phyloP scores from a whole-genome alignment of 2,113 vertebrate species.

The Sturnira hondurensis region DNA sequence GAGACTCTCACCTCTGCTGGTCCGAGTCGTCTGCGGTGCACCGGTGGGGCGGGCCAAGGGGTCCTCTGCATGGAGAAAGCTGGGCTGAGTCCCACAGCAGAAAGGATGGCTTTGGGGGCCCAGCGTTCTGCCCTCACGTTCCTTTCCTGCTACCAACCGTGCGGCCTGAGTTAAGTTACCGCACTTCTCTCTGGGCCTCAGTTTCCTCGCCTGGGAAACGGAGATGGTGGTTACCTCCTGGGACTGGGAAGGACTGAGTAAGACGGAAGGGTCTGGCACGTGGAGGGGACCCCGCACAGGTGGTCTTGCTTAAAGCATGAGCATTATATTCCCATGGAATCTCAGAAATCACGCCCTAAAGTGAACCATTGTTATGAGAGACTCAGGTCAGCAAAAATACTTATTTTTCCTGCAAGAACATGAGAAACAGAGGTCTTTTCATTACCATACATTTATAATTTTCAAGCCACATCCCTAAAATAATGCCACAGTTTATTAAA shows the following conservation, averaged over 20 bases:
- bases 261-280: rapidly evolving
- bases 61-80: neutral
- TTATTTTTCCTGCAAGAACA: neutral
- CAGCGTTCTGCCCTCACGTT: neutral
- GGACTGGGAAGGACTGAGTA: neutral
- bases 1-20: neutral
- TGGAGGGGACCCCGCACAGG: rapidly evolving
- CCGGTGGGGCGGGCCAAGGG: neutral
- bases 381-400: neutral
- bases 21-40: neutral
- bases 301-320: too few species aligned
- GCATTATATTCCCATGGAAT: neutral
- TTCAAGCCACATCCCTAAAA: neutral
- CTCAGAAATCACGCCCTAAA: neutral
- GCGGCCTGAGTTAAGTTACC: neutral
- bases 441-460: neutral
- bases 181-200: neutral
- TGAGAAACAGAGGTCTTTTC: neutral
- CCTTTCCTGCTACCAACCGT: neutral
- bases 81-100: neutral
- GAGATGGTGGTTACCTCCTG: too few species aligned
- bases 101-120: neutral
- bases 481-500: neutral
- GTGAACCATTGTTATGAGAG: neutral
- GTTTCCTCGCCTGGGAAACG: neutral